A percentile compares a stretch with the other conserved stretches of the same genome.
phyloP scores from a whole-genome alignment of 2,113 vertebrate species.

The Mormoops blainvillei region DNA sequence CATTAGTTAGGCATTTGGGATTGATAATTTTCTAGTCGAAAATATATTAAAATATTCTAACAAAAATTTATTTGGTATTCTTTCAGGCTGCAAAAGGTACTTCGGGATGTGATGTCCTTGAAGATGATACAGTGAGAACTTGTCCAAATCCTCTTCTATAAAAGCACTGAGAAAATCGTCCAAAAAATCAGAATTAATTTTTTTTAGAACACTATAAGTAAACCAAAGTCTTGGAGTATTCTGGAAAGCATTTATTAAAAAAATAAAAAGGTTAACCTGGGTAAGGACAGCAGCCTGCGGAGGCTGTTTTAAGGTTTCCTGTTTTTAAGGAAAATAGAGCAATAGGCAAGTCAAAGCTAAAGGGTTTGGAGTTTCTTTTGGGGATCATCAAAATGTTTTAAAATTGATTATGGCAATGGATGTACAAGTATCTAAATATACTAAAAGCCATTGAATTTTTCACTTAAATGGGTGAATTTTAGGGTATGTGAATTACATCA shows the following conservation, averaged over 20 bases:
- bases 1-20: not conserved
- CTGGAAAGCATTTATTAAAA: not conserved
- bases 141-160: not conserved
- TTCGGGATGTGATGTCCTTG: not conserved
- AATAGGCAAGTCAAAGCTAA: not conserved
- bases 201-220: not conserved
- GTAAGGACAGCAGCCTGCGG: not conserved
- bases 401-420: not conserved
- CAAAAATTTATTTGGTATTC: not conserved
- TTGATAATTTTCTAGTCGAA: not conserved
- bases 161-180: not conserved
- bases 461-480: not conserved
- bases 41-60: not conserved
- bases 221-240: not conserved
- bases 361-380: not conserved
- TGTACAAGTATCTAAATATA: not conserved
- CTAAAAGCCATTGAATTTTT: not conserved
- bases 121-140: not conserved
- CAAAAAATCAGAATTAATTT: not conserved
- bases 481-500: not conserved
- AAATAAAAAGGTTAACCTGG: not conserved
- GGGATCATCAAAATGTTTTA: not conserved
- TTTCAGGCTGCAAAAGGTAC: not conserved
- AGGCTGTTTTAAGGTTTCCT: no score
- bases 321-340: not conserved